Percentiles rank a stretch among this genome's conserved stretches.
Evolutionary conservation across 2,797 vertebrate genomes (phyloP).

Genomic region (Channa striata): DNA sequence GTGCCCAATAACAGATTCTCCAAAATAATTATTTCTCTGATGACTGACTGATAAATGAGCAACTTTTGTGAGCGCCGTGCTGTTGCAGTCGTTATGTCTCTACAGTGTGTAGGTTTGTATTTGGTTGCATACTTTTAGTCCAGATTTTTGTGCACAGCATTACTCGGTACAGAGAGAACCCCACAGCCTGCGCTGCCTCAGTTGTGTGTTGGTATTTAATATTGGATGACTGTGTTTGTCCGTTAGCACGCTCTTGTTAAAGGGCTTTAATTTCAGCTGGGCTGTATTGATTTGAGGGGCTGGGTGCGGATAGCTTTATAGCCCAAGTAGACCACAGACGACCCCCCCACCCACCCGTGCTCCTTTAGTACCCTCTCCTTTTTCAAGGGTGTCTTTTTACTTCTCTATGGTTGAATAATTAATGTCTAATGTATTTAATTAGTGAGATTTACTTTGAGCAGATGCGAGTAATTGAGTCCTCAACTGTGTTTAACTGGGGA

Average conservation of each 20-base stretch:
- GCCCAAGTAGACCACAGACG: conserved; percentile 28
- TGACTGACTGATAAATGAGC: no score
- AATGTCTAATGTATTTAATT: conserved; percentile 86
- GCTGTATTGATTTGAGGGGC: conserved; percentile 78
- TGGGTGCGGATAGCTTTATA: conserved; percentile 79
- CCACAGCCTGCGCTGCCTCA: neutral
- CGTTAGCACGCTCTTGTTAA: conserved; percentile 77
- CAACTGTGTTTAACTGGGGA: conserved; percentile 9
- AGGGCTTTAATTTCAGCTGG: conserved; percentile 81
- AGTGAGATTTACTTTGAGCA: conserved; percentile 82
- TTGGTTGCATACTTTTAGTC: no score
- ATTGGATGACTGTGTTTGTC: conserved; percentile 83
- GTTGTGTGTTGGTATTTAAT: conserved; percentile 71
- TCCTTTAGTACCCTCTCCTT: conserved; percentile 18
- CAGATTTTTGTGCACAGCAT: no score
- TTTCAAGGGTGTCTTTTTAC: conserved; percentile 55
- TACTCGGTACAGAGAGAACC: no score
- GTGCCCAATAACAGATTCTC: no score
- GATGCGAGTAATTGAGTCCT: conserved; percentile 78
- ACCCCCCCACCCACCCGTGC: conserved; percentile 30
- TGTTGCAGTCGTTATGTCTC: no score
- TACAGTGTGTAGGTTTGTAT: no score
- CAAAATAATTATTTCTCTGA: no score
- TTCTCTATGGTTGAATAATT: conserved; percentile 78
- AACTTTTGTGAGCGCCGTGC: no score